These are phyloP conservation scores for Acronicta aceris DNA, from an alignment of 2,888 invertebrate species.

Conservation along the genomic window DNA sequence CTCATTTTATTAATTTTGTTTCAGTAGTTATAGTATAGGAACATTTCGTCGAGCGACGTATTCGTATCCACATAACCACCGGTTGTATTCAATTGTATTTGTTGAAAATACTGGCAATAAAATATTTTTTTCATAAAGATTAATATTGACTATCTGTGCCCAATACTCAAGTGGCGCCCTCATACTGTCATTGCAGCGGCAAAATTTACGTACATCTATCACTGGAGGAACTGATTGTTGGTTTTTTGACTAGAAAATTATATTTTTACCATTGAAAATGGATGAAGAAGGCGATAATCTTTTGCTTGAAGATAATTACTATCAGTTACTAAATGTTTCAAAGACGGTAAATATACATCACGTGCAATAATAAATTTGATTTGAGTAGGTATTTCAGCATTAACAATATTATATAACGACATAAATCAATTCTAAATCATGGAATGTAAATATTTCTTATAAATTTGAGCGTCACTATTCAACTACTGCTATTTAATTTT, in stretches of 20 bases:
- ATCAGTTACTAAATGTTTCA: slow-evolving; percentile 95
- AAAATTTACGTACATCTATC: slow-evolving; percentile 57
- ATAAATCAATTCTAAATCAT: slow-evolving; percentile 35
- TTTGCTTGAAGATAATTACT: slow-evolving; percentile 94
- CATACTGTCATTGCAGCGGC: slow-evolving; percentile 62
- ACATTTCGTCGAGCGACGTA: no score
- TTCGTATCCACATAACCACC: no score
- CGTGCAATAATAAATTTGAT: slow-evolving; percentile 63
- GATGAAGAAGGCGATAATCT: slow-evolving; percentile 92
- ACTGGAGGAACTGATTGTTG: slow-evolving; percentile 48
- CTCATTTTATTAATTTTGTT: no score
- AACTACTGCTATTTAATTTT: slow-evolving; percentile 11
- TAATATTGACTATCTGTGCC: slow-evolving; percentile 42
- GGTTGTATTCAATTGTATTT: not conserved
- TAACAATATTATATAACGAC: slow-evolving; percentile 65
- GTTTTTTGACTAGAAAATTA: slow-evolving; percentile 54
- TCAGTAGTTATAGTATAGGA: no score
- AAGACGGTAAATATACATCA: slow-evolving; percentile 92
- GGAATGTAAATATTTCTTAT: slow-evolving; percentile 10
- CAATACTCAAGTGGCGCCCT: slow-evolving; percentile 43
- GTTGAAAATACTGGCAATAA: slow-evolving; percentile 23
- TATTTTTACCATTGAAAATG: slow-evolving; percentile 79
- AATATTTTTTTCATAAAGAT: not conserved
- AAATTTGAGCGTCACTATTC: slow-evolving; percentile 1
- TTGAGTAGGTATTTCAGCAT: slow-evolving; percentile 65